Conservation (phyloP, 2,113 vertebrate genomes). For the Nyctibius bracteatus region DNA sequence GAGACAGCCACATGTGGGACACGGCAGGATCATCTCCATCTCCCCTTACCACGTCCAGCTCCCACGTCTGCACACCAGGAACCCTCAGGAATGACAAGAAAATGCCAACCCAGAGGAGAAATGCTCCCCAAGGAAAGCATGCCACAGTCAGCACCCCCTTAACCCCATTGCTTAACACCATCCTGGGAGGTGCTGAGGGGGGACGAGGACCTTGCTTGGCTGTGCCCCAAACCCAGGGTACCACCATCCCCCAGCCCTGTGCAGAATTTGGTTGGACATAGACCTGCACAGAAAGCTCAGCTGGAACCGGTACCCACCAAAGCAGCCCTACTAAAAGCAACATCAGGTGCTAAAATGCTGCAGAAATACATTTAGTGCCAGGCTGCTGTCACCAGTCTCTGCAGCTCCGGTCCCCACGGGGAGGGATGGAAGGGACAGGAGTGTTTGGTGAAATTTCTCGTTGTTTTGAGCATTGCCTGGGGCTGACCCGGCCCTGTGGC, state of each 20-base stretch:
- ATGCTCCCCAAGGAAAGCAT: neutral
- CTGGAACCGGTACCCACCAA: neutral
- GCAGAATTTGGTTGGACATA: neutral
- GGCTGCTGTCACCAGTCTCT: neutral
- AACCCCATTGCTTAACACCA: neutral
- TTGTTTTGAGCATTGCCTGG: neutral
- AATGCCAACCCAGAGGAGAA: neutral
- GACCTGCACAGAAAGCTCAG: neutral
- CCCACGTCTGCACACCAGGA: neutral
- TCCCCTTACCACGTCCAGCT: rapidly evolving
- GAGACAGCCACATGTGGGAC: neutral
- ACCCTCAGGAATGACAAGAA: neutral
- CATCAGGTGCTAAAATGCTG: neutral
- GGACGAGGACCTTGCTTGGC: neutral
- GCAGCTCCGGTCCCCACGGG: neutral
- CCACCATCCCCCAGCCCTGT: neutral
- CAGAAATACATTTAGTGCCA: neutral
- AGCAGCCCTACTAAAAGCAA: neutral
- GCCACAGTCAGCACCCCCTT: neutral
- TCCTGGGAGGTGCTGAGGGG: neutral
- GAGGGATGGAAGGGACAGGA: neutral
- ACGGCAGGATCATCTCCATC: neutral
- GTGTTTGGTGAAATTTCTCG: neutral
- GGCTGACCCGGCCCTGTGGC: neutral
- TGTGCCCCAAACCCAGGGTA: neutral